Evolutionary conservation across 2,797 vertebrate genomes (phyloP), one percentile per base, ranked within the genome.

Genomic region (Lithobates pipiens): DNA sequence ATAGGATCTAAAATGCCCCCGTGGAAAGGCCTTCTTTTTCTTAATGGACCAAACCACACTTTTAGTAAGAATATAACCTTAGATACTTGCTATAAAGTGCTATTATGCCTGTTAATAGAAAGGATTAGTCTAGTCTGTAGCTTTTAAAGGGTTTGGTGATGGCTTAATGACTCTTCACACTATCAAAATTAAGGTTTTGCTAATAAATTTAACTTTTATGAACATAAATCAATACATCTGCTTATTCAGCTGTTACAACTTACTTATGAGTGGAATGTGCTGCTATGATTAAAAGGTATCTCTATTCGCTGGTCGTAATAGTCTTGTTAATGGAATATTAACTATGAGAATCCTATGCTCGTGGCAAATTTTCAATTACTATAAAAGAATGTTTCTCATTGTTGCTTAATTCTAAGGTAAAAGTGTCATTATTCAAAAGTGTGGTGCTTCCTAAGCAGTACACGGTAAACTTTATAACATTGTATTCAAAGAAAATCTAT

Each of bases 91-190:
- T 90, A 90, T 88, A 93, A 93, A 91, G 91, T 88, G 89, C 89
- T 83, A 27, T 90, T 93, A 85, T 79, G 79, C 89, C 89, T 92
- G 93, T 91, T 95, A 93, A 90, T 89, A 89, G 88, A 86, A 87
- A 84, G 82, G 90, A 92, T 93, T 92, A 90, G 80, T 89, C 89
- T 88, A 88, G 68, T 88, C 91, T 88, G 89, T 80, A 84, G 91
- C 93, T 95, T 95, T 94, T 94, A 95, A 91, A 92, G 89, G 89
- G 76, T 89, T 92, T 90, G 77, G 90, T 94, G 94, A 94, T 93
- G 90, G 91, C 89, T 91, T 85, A 42, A 82, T 84, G 90, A 91
- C 89, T 89, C 74, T 82, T 90, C 72, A 84, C 70, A 88, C 93
- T 90, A 93, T 89, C 90, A 92, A 90, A 94, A 93, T 93, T 91